Base-by-base conservation (phyloP, 2,797 vertebrate species). In the Serranus cabrilla region DNA sequence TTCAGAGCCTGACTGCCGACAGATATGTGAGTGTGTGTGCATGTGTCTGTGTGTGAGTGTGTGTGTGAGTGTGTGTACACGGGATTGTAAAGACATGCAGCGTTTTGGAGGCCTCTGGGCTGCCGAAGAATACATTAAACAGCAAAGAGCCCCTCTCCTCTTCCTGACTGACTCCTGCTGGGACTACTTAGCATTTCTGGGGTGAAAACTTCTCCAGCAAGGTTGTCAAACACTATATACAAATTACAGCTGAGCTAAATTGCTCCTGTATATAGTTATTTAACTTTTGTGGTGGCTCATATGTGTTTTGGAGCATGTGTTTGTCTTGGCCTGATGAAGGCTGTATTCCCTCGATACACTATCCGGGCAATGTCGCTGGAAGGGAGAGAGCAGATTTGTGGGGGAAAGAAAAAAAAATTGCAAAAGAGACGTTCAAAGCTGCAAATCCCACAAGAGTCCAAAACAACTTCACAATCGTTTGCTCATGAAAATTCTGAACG, bases 161-260 rank as follows among this genome's bases (percentile, higher is more conserved):
- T 86, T 90, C 78, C 87, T 92, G 91, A 94, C 87, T 94, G 93
- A 92, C 94, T 94, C 96, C 95, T 94, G 95, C 95, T 92, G 95
- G 94, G 95, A 95, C 92, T 94, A 94, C 95, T 96, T 96, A 96
- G 96, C 95, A 96, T 94, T 89, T 93, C 89, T 92, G 88, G 93
- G 95, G 94, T 93, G 92, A 95, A 90, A 94, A 92, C 93, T 94
- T 95, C 90, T 89, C 91, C 79, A 89, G 92, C 87, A 94, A 95
- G 95, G 96, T 96, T 96, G 95, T 96, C 95, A 92, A 92, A 91
- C 91, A 91, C 84, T 71, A 89, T 88, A 88, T 88, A 91, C 91
- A 92, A 93, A 94, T 93, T 88, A 91, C 84, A 84, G 52, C 20
- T 2, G 50, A 39, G 76, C 88, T 81, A 92, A 90, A 92, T 90